Percentiles rank a stretch among this genome's conserved stretches.
phyloP scores from a whole-genome alignment of 1,140 invertebrate species.

The Leptinotarsa undecemlineata region DNA sequence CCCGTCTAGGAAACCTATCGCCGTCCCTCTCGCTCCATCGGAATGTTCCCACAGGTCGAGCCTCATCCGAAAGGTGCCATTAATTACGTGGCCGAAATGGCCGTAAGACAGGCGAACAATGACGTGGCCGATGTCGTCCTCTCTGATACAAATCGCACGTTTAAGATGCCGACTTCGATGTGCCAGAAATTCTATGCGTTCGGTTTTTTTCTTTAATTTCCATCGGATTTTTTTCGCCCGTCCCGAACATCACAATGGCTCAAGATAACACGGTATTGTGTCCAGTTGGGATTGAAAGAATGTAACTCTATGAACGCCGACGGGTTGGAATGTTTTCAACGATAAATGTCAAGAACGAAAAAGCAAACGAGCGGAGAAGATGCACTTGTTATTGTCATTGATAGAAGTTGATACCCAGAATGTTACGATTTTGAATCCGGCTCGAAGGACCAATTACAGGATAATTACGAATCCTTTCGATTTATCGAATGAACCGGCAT shows the following conservation, averaged over 20 bases:
- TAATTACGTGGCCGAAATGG: constrained; percentile 42
- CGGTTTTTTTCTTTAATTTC: constrained; percentile 15
- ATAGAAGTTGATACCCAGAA: neutral
- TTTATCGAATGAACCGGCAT: neutral
- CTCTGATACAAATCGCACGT: constrained; percentile 40
- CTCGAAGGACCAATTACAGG: neutral
- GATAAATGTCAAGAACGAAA: constrained; percentile 2
- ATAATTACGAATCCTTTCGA: neutral
- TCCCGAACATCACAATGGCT: constrained; percentile 5
- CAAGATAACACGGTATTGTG: constrained; percentile 16
- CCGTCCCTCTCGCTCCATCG: constrained; percentile 9
- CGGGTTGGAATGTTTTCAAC: neutral
- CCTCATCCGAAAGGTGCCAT: constrained; percentile 34
- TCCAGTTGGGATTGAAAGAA: constrained; percentile 9
- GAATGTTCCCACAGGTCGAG: constrained; percentile 41
- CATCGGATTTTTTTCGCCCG: neutral
- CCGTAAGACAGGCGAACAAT: constrained; percentile 38
- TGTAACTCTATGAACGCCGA: neutral
- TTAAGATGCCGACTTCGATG: constrained; percentile 34
- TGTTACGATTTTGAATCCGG: neutral
- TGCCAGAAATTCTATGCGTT: constrained; percentile 31
- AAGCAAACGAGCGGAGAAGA: neutral
- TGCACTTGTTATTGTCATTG: neutral
- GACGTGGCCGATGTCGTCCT: constrained; percentile 37
- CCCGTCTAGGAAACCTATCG: neutral